A percentile compares a stretch with the other conserved stretches of the same genome.
Conservation (phyloP, 2,113 vertebrate species). For the Corythoichthys haematopterus region DNA sequence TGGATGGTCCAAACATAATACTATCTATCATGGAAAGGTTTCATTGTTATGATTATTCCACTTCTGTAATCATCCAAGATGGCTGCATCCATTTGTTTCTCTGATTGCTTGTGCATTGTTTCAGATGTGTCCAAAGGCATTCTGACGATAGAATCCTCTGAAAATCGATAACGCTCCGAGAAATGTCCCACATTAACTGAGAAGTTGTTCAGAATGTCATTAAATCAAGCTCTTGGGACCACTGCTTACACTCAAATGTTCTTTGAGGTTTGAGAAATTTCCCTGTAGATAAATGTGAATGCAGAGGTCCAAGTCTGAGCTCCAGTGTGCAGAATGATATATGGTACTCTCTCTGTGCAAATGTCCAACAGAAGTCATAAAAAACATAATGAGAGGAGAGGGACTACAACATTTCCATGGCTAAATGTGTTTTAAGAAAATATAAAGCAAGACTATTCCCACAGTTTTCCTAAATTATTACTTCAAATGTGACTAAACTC, state of each 20-base stretch:
- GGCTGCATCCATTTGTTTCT: background rate
- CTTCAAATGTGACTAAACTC: background rate
- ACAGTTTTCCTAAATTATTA: constrained; percentile 2
- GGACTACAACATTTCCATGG: constrained; percentile 3
- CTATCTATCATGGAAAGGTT: background rate
- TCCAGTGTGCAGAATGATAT: constrained; percentile 8
- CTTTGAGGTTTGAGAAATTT: background rate
- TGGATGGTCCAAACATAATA: background rate
- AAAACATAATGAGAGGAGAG: background rate
- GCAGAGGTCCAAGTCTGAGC: constrained; percentile 2
- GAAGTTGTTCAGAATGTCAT: background rate
- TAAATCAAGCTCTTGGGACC: background rate
- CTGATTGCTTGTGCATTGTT: background rate
- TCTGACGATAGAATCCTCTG: background rate
- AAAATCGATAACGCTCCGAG: background rate
- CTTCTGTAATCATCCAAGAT: background rate
- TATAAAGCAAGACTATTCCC: background rate
- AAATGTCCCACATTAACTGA: background rate
- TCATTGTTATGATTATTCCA: background rate
- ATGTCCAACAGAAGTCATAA: constrained; percentile 1
- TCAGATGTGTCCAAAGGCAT: background rate
- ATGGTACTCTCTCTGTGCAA: background rate
- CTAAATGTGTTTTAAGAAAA: background rate
- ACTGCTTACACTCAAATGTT: background rate
- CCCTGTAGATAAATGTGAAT: background rate